Evolutionary conservation across 2,888 invertebrate genomes (phyloP), one percentile per base, ranked within the genome.

Genomic region (Nomada ruficornis): DNA sequence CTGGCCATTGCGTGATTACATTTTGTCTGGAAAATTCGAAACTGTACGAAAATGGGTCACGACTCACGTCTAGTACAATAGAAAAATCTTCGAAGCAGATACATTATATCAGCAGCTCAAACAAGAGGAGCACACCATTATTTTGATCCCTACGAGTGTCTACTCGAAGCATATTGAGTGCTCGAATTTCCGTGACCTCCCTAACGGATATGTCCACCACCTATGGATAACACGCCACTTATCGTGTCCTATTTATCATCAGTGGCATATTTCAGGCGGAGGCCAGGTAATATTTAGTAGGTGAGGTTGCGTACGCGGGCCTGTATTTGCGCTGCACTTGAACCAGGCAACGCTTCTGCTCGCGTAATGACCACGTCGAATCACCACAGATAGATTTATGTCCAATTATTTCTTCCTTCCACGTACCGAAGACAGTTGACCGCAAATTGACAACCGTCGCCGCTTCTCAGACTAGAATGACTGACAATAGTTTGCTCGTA

Each of bases 311-410:
- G 80, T 87, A 79, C 78, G 80, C 67, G 65, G 65, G 74, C 74
- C 83, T 78, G 79, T 90, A 90, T 90, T 90, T 90, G 89, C 89
- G 76, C 82, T 88, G 83, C 89, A 90, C 90, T 90, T 85, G 86
- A 90, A 82, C 68, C 76, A 64, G 78, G 83, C 79, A 85, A 81
- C 80, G 83, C 84, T 87, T 74, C 85, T 79, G 72, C 84, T 65
- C 60, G 76, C 77, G 79, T 89, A 91, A 91, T 90, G 91, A 91
- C 81, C 79, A 80, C 83, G 60, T 81, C 70, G 73, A 80, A 80
- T 82, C 78, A 68, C 82, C 78, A 71, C 60, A 59, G 79, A 83
- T 87, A 83, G 89, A 89, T 90, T 90, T 88, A 86, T 86, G 89
- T 91, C 90, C 91, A 91, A 90, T 91, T 90, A 90, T 87, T 89